These are phyloP conservation scores for Brachypteracias leptosomus DNA, from an alignment of 2,113 vertebrate species.

Conservation along the genomic window DNA sequence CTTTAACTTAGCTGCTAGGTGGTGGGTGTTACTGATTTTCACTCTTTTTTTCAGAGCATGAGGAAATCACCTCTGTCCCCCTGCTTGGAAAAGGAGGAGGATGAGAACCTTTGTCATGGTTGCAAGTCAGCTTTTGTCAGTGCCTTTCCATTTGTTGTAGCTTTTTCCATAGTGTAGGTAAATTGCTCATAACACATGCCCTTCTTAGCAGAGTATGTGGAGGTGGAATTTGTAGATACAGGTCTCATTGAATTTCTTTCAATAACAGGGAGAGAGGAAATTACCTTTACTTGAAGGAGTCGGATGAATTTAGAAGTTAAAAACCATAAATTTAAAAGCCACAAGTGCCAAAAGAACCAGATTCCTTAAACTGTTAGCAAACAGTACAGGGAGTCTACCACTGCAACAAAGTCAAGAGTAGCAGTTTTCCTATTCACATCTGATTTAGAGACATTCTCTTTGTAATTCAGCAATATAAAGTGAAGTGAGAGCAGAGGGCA, in stretches of 20 bases:
- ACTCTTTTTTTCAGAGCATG: background rate
- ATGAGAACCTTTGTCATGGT: background rate
- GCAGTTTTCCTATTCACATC: background rate
- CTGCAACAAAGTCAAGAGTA: background rate
- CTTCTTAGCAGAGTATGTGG: background rate
- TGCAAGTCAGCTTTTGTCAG: background rate
- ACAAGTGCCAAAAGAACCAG: background rate
- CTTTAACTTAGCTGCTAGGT: background rate
- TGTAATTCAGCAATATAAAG: background rate
- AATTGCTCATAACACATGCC: background rate
- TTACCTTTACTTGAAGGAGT: background rate
- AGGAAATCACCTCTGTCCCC: background rate
- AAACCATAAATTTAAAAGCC: background rate
- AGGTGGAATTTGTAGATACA: background rate
- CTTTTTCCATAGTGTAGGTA: background rate
- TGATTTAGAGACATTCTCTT: background rate
- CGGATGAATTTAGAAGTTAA: background rate
- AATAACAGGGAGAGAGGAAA: background rate
- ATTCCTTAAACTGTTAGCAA: background rate
- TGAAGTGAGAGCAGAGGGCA: background rate
- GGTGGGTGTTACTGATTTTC: background rate
- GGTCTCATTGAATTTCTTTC: background rate
- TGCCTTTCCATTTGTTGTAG: background rate
- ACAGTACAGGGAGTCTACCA: background rate
- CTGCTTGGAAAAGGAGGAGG: background rate